Evolutionary conservation across 1,140 invertebrate species (phyloP), one percentile per base, ranked within the genome.

Genomic region (Drosophila fuyamai): DNA sequence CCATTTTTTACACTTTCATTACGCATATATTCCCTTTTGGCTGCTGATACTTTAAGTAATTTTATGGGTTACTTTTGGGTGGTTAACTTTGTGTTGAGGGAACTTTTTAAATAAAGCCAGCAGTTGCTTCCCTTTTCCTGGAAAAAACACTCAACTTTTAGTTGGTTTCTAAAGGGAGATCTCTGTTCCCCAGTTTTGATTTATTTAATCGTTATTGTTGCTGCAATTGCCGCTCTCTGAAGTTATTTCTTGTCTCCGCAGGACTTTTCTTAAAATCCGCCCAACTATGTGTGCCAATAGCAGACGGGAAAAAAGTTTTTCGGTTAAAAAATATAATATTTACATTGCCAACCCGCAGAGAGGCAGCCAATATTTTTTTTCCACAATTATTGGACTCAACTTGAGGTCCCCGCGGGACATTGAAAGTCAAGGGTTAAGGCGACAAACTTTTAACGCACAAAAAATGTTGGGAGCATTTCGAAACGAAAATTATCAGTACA

Each of bases 401-500:
- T 63, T 51, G 35, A 16, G n/a, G n/a, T 55, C 36, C 46, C 36
- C 29, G 1, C 3, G 57, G 63, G 23, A 18, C 14, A 47, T 7
- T 8, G 13, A 36, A 36, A 67, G 66, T 67, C 61, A 67, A 70
- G 62, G 66, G 66, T 68, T 70, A 68, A 36, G 40, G 62, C 62
- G 41, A 47, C 62, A 70, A 67, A 70, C 61, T 70, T 67, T 67
- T 32, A 23, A 12, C 18, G 47, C 16, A 38, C 27, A 59, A 65
- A 44, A 27, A 54, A 6, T 38, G 13, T 18, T 5, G 5, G 9
- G 5, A 16, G 16, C 40, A 23, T 36, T 44, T 54, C 2, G 32
- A 68, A 68, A 65, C 68, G 47, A 70, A 70, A 67, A 67, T 68
- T 46, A 54, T 43, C 55, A 67, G 61, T 67, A 70, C 40, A 70